These are phyloP conservation scores for Pipistrellus pipistrellus DNA, from an alignment of 2,797 vertebrate species.

Conservation along the genomic window DNA sequence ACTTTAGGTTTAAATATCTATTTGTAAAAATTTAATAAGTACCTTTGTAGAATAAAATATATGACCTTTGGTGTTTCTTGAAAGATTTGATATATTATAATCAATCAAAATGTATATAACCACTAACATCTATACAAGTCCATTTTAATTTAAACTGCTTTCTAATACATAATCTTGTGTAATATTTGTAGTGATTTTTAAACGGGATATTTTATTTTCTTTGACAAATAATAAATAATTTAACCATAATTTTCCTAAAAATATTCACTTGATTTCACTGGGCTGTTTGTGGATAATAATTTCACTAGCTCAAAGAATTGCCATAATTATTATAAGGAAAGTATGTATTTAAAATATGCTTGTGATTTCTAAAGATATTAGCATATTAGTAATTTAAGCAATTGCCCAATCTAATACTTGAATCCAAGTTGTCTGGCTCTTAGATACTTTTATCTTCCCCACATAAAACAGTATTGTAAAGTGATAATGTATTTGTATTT, in stretches of 20 bases:
- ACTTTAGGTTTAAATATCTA: not conserved
- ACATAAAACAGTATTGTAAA: not conserved
- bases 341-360: not conserved
- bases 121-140: not conserved
- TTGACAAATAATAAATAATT: not conserved
- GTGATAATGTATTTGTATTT: not conserved
- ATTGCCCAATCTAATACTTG: not conserved
- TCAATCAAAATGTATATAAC: slow-evolving; percentile 46
- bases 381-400: not conserved
- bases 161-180: not conserved
- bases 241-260: not conserved
- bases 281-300: not conserved
- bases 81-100: not conserved
- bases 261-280: not conserved
- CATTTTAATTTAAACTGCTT: slow-evolving; percentile 10
- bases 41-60: not conserved
- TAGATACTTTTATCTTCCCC: not conserved
- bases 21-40: slow-evolving; percentile 39
- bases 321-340: not conserved
- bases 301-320: not conserved
- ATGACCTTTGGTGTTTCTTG: not conserved
- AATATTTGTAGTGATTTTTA: slow-evolving; percentile 2
- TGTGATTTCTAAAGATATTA: not conserved
- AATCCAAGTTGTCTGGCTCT: not conserved
- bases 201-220: not conserved